Conservation (phyloP, 2,888 invertebrate genomes). For the Aradus depressus region DNA sequence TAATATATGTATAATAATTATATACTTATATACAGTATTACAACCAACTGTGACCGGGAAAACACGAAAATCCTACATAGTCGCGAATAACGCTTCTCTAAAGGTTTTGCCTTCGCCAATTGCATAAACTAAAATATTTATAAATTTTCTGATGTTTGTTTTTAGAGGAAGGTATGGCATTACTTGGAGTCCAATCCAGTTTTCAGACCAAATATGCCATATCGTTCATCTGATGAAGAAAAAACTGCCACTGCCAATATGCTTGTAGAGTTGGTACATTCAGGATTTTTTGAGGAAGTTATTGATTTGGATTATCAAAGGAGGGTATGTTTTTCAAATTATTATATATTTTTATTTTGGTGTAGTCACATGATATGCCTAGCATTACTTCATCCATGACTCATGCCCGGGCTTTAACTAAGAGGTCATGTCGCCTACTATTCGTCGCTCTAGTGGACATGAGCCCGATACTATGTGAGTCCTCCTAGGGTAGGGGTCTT, state of each 20-base stretch:
- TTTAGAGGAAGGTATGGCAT: slow-evolving; percentile 22
- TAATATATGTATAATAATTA: too few species aligned
- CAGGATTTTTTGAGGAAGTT: slow-evolving; percentile 20
- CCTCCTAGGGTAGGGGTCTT: too few species aligned
- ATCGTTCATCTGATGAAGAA: slow-evolving; percentile 58
- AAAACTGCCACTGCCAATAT: slow-evolving; percentile 58
- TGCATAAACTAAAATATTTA: not conserved
- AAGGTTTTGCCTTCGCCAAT: too few species aligned
- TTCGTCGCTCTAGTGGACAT: too few species aligned
- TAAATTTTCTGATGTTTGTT: not conserved
- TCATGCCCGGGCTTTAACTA: too few species aligned
- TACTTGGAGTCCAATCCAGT: slow-evolving; percentile 49
- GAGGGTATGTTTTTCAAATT: slow-evolving; percentile 15
- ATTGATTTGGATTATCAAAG: slow-evolving; percentile 18
- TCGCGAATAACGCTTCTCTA: too few species aligned
- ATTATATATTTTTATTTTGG: not conserved
- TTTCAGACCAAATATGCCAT: slow-evolving; percentile 52
- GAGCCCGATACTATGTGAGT: too few species aligned
- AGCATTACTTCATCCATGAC: too few species aligned
- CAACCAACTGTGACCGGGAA: too few species aligned
- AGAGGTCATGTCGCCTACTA: too few species aligned
- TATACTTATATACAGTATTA: too few species aligned
- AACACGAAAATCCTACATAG: too few species aligned
- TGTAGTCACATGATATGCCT: not conserved
- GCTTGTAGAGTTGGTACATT: slow-evolving; percentile 34